Percentiles rank a stretch among this genome's conserved stretches.
Conservation (phyloP, 2,797 vertebrate genomes). For the Sternotherus odoratus region DNA sequence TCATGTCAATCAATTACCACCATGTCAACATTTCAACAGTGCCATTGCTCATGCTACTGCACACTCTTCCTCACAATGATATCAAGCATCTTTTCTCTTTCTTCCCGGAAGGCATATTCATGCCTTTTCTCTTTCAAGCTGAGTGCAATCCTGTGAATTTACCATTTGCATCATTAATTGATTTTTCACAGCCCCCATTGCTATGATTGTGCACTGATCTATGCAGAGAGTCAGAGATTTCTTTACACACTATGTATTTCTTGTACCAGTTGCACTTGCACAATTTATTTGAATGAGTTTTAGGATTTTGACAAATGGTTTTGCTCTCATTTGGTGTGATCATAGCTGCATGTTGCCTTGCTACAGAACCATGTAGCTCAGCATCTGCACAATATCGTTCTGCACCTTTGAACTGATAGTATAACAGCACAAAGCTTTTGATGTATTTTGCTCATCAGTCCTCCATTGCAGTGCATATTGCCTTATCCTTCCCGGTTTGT, state of each 20-base stretch:
- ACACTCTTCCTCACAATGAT: conserved; percentile 3
- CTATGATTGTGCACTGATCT: not conserved
- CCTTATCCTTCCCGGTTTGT: conserved; percentile 51
- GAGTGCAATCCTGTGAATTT: not conserved
- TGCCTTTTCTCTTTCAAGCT: conserved; percentile 16
- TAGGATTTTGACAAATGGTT: conserved; percentile 40
- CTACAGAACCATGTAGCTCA: conserved; percentile 54
- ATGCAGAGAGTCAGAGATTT: not conserved
- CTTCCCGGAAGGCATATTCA: conserved; percentile 11
- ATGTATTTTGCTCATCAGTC: conserved; percentile 34
- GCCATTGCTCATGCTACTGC: conserved; percentile 14
- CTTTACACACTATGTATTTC: conserved; percentile 18
- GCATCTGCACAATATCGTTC: not conserved
- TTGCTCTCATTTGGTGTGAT: conserved; percentile 37
- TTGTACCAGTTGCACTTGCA: conserved; percentile 49
- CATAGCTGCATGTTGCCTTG: conserved; percentile 48
- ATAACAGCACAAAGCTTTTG: conserved; percentile 31
- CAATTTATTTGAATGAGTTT: conserved; percentile 53
- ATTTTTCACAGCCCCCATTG: not conserved
- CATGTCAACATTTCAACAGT: conserved; percentile 34
- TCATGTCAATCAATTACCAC: not conserved
- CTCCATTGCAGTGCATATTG: not conserved
- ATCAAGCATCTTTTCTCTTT: not conserved
- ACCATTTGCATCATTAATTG: not conserved
- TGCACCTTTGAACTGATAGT: conserved; percentile 40